Base-by-base conservation (phyloP, 1,140 invertebrate genomes). In the Cherax quadricarinatus region DNA sequence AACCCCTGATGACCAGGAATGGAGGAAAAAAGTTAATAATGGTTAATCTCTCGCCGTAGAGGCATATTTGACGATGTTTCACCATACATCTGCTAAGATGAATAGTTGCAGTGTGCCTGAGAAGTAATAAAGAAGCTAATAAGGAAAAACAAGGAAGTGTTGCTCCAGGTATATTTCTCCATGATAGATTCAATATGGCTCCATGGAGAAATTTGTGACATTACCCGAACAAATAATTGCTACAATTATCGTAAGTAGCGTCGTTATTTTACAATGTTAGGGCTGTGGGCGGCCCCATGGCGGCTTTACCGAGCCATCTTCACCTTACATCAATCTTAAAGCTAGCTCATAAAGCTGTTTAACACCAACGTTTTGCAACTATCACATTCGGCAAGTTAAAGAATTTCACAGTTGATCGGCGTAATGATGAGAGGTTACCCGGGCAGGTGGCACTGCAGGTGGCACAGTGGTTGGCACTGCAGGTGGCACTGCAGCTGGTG, bases 181-280 rank as follows among this genome's bases (percentile, higher is more conserved):
- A 66, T 88, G 86, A 10, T 51, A 60, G 86, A 62, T 80, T 81
- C 86, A 88, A 88, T 88, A 88, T 81, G 86, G 86, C 86, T 88
- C 79, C 86, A 60, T 24, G 75, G 73, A 62, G 48, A 51, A 53
- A 88, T 24, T 88, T 88, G 86, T 88, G 86, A 88, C 86, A 88
- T 81, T 88, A 80, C 86, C 86, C 86, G 18, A 88, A 88, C 78
- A 66, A 62, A 88, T 81, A 81, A 78, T 81, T 60, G 86, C 86
- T 78, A 88, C 86, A 57, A 88, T 75, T 78, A 73, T 73, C 66
- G 79, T 81, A 18, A 51, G 79, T 51, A 80, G 9, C 9, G n/a
- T 7, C 7, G 12, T 30, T 41, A 51, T 41, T 18, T 48, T 80
- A 14, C 41, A 0, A 18, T 12, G n/a, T 3, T 30, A 41, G 3